Conservation (phyloP, 2,888 invertebrate species). For the Calameuta filiformis region DNA sequence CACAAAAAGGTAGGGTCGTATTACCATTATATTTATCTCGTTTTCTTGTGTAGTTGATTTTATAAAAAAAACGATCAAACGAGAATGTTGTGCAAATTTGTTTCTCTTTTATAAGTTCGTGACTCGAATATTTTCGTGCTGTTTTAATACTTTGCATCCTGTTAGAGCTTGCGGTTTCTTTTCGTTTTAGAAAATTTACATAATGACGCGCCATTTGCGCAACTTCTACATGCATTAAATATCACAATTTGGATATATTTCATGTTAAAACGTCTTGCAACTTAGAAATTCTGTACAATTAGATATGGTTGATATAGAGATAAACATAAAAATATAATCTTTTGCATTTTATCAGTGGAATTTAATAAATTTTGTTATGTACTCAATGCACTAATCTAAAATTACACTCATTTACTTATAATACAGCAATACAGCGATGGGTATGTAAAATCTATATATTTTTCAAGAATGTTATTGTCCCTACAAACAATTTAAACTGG, state of each 20-base stretch:
- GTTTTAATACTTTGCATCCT: neutral
- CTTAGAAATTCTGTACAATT: neutral
- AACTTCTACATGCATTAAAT: neutral
- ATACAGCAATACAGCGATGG: neutral
- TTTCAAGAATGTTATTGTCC: neutral
- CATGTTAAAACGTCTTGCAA: neutral
- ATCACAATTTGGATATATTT: neutral
- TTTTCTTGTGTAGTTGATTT: neutral
- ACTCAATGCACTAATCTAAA: neutral
- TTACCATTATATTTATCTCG: neutral
- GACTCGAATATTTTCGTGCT: neutral
- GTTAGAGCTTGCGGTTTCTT: neutral
- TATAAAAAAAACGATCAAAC: neutral
- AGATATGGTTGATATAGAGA: neutral
- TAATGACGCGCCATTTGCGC: neutral
- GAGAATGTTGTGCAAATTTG: neutral
- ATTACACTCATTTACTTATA: neutral
- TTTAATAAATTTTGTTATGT: neutral
- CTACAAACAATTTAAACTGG: too few species aligned
- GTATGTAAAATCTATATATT: neutral
- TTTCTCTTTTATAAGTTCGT: neutral
- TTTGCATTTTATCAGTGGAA: neutral
- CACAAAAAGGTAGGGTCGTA: neutral
- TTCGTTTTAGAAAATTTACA: neutral
- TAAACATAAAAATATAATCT: neutral